Evolutionary conservation across 2,888 invertebrate species (phyloP).

Genomic region (Epirrhoe alternata): DNA sequence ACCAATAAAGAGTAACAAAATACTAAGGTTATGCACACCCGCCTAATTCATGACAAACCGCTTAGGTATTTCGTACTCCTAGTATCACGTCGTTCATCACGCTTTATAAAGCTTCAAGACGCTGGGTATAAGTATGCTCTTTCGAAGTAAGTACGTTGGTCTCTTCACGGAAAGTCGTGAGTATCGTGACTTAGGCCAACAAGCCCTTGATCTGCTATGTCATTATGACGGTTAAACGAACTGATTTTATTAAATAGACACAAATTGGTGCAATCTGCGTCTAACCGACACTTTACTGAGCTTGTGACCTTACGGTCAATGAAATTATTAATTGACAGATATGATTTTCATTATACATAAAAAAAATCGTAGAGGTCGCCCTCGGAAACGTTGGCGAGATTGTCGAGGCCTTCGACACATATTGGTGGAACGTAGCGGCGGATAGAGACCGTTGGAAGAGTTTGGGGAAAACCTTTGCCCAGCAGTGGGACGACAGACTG

Average conservation of each 20-base stretch:
- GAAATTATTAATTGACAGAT: not conserved
- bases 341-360: no score
- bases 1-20: conserved; percentile 8
- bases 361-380: no score
- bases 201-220: conserved; percentile 55
- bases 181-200: conserved; percentile 57
- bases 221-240: conserved; percentile 54
- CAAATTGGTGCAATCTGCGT: conserved; percentile 32
- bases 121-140: not conserved
- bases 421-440: no score
- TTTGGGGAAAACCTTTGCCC: no score
- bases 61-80: not conserved
- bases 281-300: conserved; percentile 1
- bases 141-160: conserved; percentile 33
- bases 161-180: conserved; percentile 60
- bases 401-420: no score
- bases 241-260: conserved; percentile 39
- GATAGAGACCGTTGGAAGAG: no score
- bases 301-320: not conserved
- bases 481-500: no score
- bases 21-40: not conserved
- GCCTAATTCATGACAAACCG: not conserved
- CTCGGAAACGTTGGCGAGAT: no score
- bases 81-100: not conserved
- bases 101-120: not conserved